Base-by-base conservation (phyloP, 2,888 invertebrate species). In the Chromoteleia sp. region DNA sequence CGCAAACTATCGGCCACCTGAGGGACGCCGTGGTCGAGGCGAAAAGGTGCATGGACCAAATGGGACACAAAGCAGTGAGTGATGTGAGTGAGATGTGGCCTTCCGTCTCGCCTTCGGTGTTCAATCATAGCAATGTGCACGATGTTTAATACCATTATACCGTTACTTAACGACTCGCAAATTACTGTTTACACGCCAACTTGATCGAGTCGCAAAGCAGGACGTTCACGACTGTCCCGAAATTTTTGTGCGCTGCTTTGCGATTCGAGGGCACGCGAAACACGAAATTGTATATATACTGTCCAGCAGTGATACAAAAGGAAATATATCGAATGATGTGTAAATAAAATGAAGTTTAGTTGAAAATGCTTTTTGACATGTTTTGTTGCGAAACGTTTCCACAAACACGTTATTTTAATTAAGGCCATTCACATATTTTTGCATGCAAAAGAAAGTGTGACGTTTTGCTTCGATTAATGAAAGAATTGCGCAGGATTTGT, bases 11-110 rank as follows among this genome's bases (percentile, higher is more conserved):
- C 25, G 87, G 88, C 36, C 90, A 91, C 45, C 86, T 91, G 52
- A 90, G 89, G 77, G 87, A 88, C 39, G 90, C 90, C 21, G 87
- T 91, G 15, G 90, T 91, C 12, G 89, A 91, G 73, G 89, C 90
- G 8, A 91, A 91, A 78, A 89, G 86, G 85, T 86, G 84, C 59
- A 86, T 89, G 73, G 88, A 91, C 73, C 89, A 90, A 81, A 88
- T 89, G 83, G 86, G 85, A 71, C 88, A 89, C 59, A 91, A 89
- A 86, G 83, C 88, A 59, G 82, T 86, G 58, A 89, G 86, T 84
- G 91, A 91, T 77, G 89, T 89, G 88, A 89, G 88, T 90, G 91
- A 91, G 84, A 84, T 87, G 77, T 89, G 90, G 89, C 84, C 88
- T 87, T 85, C 89, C 74, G 85, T 86, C 85, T 86, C 90, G 79